Base-by-base conservation (phyloP, 2,113 vertebrate species). In the Tamias sibiricus region DNA sequence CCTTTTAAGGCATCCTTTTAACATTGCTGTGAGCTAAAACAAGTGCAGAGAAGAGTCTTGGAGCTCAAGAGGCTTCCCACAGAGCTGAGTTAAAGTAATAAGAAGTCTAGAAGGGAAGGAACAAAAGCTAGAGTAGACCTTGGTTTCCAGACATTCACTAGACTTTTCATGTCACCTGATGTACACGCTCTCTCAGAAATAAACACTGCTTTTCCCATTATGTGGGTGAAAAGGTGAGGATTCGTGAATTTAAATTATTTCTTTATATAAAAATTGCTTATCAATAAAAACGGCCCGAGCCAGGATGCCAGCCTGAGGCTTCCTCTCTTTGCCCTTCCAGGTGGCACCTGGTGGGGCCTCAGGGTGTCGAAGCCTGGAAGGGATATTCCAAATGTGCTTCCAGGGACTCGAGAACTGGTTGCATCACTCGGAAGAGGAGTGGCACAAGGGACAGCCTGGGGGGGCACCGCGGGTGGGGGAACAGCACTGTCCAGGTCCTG, bases 121-220 rank as follows among this genome's bases (percentile, higher is more conserved):
- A 26, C n/a, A 22, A 47, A 52, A 52, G 37, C 28, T 28, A 7
- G 6, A 30, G 4, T 6, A 10, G 13, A 68, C 3, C 3, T 8
- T 11, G 6, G 6, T 16, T 0, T 0, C 5, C 40, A 10, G 54
- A 3, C 1, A 3, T 47, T 26, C 4, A 10, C 13, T 12, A 26
- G 8, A 12, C 2, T 0, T 64, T 26, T 77, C 42, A 6, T 19
- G 37, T 52, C 76, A 17, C 8, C 11, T n/a, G 5, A 2, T 3
- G 3, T 12, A n/a, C 19, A 32, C 16, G 35, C 47, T 19, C 28
- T 30, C 32, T 83, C 85, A 44, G 37, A 77, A 40, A 66, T 42
- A 24, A 68, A 4, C 3, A 3, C 0, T 8, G 26, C 24, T 26
- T 6, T n/a, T 47, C 19, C 37, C 30, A 35, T 24, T 49, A 77